These are phyloP conservation scores for Meles meles DNA, from an alignment of 2,113 vertebrate genomes.

Conservation along the genomic window DNA sequence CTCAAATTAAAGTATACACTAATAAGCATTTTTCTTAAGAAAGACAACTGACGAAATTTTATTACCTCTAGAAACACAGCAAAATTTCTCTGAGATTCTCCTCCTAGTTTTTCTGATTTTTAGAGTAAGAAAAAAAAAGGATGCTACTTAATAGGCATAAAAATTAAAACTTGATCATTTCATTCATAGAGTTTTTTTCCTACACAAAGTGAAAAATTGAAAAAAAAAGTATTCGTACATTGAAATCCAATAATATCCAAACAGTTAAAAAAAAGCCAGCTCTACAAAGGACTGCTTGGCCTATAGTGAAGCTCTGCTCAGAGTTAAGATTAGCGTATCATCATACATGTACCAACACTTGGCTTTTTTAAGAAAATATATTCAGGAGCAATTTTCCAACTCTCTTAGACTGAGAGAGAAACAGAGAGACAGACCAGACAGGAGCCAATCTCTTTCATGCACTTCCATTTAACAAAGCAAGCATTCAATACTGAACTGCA, in stretches of 20 bases:
- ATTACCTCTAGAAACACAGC: neutral
- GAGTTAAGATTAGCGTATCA: neutral
- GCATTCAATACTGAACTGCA: neutral
- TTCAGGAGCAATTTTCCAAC: neutral
- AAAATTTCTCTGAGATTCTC: slow-evolving; percentile 28
- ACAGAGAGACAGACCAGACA: neutral
- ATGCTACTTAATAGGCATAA: accelerated
- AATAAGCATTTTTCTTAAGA: accelerated
- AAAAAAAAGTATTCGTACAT: neutral
- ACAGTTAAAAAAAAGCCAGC: neutral
- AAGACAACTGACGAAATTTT: neutral
- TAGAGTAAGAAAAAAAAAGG: slow-evolving; percentile 9
- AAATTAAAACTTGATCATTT: neutral
- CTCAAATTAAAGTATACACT: neutral
- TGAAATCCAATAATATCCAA: neutral
- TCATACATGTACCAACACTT: neutral
- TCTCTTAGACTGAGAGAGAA: neutral
- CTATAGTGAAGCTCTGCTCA: slow-evolving; percentile 1
- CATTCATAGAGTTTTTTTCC: neutral
- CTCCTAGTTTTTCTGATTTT: neutral
- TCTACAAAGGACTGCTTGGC: slow-evolving; percentile 1
- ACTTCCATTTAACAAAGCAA: slow-evolving; percentile 1
- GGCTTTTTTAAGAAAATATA: neutral
- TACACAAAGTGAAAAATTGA: neutral
- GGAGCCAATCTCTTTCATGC: neutral